Evolutionary conservation across 2,888 invertebrate genomes (phyloP).

Genomic region (Anodontia alba): DNA sequence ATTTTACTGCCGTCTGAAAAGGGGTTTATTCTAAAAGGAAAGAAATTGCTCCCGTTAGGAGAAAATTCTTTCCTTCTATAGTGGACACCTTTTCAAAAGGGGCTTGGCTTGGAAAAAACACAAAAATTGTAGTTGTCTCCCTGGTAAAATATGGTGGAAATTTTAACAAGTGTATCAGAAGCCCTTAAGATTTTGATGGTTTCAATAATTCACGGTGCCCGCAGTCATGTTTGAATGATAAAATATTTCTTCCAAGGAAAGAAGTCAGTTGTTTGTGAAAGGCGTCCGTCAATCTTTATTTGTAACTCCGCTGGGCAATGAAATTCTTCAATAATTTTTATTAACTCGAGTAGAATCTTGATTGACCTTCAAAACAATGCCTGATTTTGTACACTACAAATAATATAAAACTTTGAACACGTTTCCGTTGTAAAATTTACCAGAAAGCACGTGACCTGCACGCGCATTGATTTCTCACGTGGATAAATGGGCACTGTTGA

Average conservation of each 20-base stretch:
- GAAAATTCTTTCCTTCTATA: too few species aligned
- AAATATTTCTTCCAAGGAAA: background rate
- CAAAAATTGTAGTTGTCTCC: too few species aligned
- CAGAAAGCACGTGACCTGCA: background rate
- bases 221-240: too few species aligned
- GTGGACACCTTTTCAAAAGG: too few species aligned
- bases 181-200: too few species aligned
- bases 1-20: too few species aligned
- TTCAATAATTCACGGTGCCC: too few species aligned
- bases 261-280: background rate
- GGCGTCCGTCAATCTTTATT: slow-evolving; percentile 1
- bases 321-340: slow-evolving; percentile 8
- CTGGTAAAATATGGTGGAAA: too few species aligned
- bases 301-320: background rate
- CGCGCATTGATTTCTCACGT: slow-evolving; percentile 41
- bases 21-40: too few species aligned
- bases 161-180: too few species aligned
- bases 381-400: background rate
- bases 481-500: slow-evolving; percentile 18
- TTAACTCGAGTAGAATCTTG: background rate
- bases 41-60: too few species aligned
- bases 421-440: slow-evolving; percentile 5
- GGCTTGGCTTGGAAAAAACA: too few species aligned
- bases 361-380: slow-evolving; percentile 5
- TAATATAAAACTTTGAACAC: background rate